Evolutionary conservation across 2,888 invertebrate species (phyloP).

Genomic region (Tenthredo notha): DNA sequence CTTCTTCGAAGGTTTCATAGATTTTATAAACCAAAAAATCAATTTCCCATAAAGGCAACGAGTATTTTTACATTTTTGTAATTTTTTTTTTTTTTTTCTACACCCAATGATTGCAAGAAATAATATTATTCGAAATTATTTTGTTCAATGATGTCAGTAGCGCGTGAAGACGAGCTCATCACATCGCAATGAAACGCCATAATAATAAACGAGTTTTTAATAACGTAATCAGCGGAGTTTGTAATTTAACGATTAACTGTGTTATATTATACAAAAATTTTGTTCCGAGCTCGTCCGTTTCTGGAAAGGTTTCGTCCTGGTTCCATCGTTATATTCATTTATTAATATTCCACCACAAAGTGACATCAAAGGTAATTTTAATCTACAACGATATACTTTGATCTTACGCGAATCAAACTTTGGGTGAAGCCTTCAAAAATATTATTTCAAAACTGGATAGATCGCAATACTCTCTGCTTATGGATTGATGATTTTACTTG

Average conservation of each 20-base stretch:
- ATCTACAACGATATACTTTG: conserved; percentile 18
- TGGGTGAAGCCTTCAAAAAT: not conserved
- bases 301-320: conserved; percentile 15
- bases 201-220: not conserved
- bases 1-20: not conserved
- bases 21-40: not conserved
- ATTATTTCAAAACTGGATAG: not conserved
- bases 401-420: not conserved
- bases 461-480: not conserved
- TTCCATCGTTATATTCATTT: not conserved
- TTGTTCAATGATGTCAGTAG: not conserved
- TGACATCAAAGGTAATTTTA: conserved; percentile 13
- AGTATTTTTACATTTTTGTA: not conserved
- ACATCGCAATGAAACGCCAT: not conserved
- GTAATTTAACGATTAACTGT: not conserved
- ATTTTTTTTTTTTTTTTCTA: not conserved
- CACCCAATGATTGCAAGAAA: not conserved
- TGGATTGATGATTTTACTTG: not conserved
- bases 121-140: not conserved
- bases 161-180: conserved; percentile 21
- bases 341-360: not conserved
- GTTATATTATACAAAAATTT: conserved; percentile 5
- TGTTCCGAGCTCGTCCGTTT: conserved; percentile 33
- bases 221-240: not conserved
- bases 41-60: not conserved